Conservation (phyloP, 1,140 invertebrate species). For the Papilio aristodemus region DNA sequence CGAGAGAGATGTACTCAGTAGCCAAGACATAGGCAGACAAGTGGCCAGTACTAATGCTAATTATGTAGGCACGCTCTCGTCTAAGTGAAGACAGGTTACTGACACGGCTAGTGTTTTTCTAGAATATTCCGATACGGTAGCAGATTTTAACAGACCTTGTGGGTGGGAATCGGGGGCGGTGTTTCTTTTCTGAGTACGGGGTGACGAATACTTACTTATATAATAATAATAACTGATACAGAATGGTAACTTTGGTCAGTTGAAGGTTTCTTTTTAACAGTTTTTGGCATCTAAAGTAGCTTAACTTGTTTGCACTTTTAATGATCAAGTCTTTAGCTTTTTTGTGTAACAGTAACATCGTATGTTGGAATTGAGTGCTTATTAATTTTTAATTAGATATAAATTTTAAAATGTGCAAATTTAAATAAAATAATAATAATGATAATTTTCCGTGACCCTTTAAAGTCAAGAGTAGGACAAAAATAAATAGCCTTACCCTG, state of each 20-base stretch:
- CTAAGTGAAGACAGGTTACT: conserved; percentile 40
- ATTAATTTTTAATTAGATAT: neutral
- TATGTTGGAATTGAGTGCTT: neutral
- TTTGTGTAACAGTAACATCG: neutral
- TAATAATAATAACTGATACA: too few species aligned
- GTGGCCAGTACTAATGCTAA: conserved; percentile 43
- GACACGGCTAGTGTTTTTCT: conserved; percentile 34
- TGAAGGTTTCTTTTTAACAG: neutral
- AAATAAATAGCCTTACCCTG: too few species aligned
- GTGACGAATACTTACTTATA: neutral
- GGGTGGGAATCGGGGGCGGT: neutral
- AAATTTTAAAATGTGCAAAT: too few species aligned
- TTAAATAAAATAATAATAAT: too few species aligned
- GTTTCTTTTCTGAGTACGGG: neutral
- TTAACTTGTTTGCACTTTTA: too few species aligned
- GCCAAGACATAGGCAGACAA: neutral
- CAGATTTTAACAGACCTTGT: conserved; percentile 12
- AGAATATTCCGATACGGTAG: conserved; percentile 23
- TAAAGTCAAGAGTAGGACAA: too few species aligned
- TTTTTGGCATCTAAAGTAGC: neutral
- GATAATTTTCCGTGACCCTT: too few species aligned
- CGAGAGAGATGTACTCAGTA: neutral
- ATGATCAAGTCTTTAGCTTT: neutral
- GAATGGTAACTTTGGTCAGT: too few species aligned
- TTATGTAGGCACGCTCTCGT: conserved; percentile 43